Conservation (phyloP, 2,888 invertebrate genomes). For the Hymenopus coronatus region DNA sequence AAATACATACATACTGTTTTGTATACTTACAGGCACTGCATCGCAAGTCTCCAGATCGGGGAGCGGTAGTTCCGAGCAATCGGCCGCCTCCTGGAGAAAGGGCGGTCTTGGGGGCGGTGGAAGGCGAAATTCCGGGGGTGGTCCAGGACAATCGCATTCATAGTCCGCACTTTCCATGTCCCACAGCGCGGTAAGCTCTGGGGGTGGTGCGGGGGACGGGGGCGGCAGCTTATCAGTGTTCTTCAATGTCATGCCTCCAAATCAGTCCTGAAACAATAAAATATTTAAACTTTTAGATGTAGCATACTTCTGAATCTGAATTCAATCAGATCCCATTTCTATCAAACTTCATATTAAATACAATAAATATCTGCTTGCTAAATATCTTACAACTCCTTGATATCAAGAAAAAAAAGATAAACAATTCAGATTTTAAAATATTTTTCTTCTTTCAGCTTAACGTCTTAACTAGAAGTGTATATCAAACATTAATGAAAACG, state of each 20-base stretch:
- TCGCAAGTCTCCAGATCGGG: conserved; percentile 72
- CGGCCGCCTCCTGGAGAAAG: conserved; percentile 59
- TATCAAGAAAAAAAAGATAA: too few species aligned
- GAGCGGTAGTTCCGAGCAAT: conserved; percentile 69
- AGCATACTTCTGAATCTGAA: too few species aligned
- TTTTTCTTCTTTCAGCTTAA: too few species aligned
- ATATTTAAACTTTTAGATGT: not conserved
- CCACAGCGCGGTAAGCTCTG: conserved; percentile 52
- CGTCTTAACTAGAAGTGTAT: too few species aligned
- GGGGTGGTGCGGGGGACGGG: conserved; percentile 21
- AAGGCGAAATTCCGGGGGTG: conserved; percentile 65
- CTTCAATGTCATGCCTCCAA: conserved; percentile 3
- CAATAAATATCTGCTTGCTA: too few species aligned
- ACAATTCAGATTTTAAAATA: too few species aligned
- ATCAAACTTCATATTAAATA: too few species aligned
- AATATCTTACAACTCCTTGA: too few species aligned
- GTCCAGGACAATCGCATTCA: conserved; percentile 74
- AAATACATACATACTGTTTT: not conserved
- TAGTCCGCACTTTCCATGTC: conserved; percentile 67
- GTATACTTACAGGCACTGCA: conserved; percentile 66
- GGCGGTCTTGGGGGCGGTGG: conserved; percentile 74
- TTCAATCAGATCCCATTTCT: too few species aligned
- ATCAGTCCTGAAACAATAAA: not conserved
- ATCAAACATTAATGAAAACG: too few species aligned
- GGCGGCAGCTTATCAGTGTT: conserved; percentile 14